These are phyloP conservation scores for Myiozetetes cayanensis DNA, from an alignment of 2,113 vertebrate species.

Conservation along the genomic window DNA sequence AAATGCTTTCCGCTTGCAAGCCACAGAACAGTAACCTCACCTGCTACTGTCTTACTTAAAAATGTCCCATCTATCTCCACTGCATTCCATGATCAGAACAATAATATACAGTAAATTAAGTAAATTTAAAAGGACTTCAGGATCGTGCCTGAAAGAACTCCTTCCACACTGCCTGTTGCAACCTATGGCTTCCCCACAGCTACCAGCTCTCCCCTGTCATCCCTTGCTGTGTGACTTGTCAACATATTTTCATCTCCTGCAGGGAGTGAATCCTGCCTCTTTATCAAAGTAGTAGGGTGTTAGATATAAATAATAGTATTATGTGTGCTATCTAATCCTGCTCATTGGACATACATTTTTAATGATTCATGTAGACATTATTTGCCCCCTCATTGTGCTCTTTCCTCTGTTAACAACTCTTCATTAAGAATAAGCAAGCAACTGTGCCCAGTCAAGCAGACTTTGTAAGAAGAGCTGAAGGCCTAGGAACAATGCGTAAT, in stretches of 20 bases:
- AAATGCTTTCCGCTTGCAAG: background rate
- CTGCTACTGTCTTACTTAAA: background rate
- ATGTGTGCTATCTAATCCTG: background rate
- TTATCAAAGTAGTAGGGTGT: background rate
- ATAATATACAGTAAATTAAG: background rate
- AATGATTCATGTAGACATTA: background rate
- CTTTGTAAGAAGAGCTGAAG: background rate
- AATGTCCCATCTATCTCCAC: background rate
- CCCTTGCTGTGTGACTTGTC: background rate
- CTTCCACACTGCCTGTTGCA: background rate
- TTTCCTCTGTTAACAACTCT: conserved; percentile 45
- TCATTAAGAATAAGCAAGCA: conserved; percentile 41
- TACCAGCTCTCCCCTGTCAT: background rate
- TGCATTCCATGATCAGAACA: fast-evolving
- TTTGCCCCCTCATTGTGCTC: background rate
- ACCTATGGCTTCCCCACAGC: background rate
- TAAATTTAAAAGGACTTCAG: background rate
- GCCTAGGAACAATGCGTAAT: background rate
- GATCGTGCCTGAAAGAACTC: background rate
- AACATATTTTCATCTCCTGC: background rate
- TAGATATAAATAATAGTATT: conserved; percentile 25
- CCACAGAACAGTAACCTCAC: background rate
- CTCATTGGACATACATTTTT: background rate
- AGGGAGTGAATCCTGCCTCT: background rate
- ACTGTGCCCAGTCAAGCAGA: conserved; percentile 38